Evolutionary conservation across 2,113 vertebrate genomes (phyloP).

Genomic region (Neomonachus schauinslandi): DNA sequence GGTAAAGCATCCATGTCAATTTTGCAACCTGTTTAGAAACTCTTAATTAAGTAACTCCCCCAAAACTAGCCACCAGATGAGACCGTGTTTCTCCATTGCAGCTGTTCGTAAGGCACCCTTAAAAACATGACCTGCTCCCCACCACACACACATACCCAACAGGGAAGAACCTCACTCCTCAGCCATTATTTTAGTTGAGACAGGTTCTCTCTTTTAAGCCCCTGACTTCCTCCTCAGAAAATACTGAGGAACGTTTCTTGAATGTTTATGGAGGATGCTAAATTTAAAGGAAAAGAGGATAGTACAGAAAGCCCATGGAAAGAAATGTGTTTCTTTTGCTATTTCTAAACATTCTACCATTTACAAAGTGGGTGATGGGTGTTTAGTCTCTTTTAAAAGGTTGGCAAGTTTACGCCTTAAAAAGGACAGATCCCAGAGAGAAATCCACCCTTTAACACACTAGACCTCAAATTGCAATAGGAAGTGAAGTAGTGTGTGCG

Average conservation of each 20-base stretch:
- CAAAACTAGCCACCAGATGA: no score
- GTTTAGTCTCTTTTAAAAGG: constrained; percentile 14
- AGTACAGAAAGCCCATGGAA: neutral
- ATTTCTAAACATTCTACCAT: constrained; percentile 8
- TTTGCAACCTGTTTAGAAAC: neutral
- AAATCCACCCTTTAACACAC: neutral
- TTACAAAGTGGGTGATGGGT: neutral
- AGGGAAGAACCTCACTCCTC: neutral
- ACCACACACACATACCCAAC: accelerated
- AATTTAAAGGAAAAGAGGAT: constrained; percentile 56
- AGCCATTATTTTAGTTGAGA: neutral
- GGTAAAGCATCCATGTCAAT: neutral
- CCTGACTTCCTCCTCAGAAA: neutral
- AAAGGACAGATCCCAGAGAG: constrained; percentile 34
- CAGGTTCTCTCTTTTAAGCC: neutral
- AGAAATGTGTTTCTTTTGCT: constrained; percentile 32
- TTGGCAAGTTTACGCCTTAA: constrained; percentile 25
- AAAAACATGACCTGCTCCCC: neutral
- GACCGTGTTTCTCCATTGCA: neutral
- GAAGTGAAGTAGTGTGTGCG: neutral
- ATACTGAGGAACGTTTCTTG: neutral
- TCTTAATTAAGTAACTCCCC: neutral
- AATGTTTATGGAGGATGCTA: neutral
- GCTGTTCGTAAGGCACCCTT: neutral
- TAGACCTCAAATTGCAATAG: neutral